Evolutionary conservation across 2,113 vertebrate species (phyloP).

Genomic region (Perca flavescens): DNA sequence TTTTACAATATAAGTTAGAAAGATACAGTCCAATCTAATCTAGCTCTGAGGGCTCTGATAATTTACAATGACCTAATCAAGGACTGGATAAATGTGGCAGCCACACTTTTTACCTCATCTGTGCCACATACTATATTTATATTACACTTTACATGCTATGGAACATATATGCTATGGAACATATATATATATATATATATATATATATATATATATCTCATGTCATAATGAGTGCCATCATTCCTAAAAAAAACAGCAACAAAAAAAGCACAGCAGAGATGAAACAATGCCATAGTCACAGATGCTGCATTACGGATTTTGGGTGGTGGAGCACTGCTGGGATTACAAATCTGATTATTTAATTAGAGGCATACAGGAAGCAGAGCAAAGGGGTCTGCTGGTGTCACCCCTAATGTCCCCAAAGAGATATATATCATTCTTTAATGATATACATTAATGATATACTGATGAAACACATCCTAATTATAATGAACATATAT

Average conservation of each 20-base stretch:
- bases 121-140: neutral
- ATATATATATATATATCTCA: too few species aligned
- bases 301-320: slow-evolving; percentile 12
- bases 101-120: neutral
- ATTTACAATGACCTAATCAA: neutral
- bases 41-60: neutral
- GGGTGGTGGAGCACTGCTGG: neutral
- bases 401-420: slow-evolving; percentile 31
- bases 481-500: slow-evolving; percentile 11
- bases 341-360: slow-evolving; percentile 48
- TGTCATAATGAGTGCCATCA: neutral
- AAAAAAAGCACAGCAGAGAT: neutral
- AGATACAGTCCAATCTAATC: neutral
- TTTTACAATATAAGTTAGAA: neutral
- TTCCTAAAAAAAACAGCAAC: neutral
- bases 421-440: slow-evolving; percentile 4
- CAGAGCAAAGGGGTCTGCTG: slow-evolving; percentile 18
- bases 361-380: slow-evolving; percentile 42
- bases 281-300: neutral
- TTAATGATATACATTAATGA: neutral
- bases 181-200: too few species aligned
- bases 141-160: neutral
- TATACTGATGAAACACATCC: neutral
- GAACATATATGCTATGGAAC: too few species aligned
- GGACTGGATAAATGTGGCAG: neutral